Percentiles rank a stretch among this genome's conserved stretches.
phyloP scores from a whole-genome alignment of 2,888 invertebrate genomes.

The Criorhina ranunculi region DNA sequence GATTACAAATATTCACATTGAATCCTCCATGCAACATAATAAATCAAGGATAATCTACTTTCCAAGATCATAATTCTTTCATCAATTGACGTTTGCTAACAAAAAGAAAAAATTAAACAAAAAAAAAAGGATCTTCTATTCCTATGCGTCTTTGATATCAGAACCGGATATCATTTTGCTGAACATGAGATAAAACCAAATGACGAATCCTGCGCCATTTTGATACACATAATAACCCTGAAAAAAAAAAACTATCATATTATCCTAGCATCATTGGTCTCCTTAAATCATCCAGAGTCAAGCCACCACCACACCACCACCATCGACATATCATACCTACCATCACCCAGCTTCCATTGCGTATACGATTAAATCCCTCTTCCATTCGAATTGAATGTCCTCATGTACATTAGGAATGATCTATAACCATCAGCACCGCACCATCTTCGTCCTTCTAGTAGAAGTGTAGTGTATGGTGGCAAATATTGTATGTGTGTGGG shows the following conservation, averaged over 20 bases:
- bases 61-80: conserved; percentile 84
- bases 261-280: conserved; percentile 68
- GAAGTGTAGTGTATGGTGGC: not conserved
- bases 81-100: conserved; percentile 83
- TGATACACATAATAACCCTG: conserved; percentile 71
- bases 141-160: conserved; percentile 44
- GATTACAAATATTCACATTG: not conserved
- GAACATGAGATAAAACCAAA: conserved; percentile 35
- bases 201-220: conserved; percentile 73
- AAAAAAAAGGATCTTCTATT: conserved; percentile 33
- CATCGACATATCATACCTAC: conserved; percentile 20
- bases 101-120: conserved; percentile 23
- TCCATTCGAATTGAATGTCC: conserved; percentile 72
- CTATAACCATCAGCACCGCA: conserved; percentile 62
- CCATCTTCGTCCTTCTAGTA: not conserved
- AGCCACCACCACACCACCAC: conserved; percentile 56
- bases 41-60: conserved; percentile 85
- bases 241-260: conserved; percentile 65
- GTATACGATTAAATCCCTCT: conserved; percentile 34
- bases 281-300: conserved; percentile 73
- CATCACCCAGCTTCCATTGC: conserved; percentile 12
- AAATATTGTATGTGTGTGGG: too few species aligned
- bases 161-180: conserved; percentile 68
- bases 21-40: conserved; percentile 80
- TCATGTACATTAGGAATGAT: conserved; percentile 74